phyloP scores from a whole-genome alignment of 2,113 vertebrate genomes.

The Rhegmatorhina hoffmannsi region DNA sequence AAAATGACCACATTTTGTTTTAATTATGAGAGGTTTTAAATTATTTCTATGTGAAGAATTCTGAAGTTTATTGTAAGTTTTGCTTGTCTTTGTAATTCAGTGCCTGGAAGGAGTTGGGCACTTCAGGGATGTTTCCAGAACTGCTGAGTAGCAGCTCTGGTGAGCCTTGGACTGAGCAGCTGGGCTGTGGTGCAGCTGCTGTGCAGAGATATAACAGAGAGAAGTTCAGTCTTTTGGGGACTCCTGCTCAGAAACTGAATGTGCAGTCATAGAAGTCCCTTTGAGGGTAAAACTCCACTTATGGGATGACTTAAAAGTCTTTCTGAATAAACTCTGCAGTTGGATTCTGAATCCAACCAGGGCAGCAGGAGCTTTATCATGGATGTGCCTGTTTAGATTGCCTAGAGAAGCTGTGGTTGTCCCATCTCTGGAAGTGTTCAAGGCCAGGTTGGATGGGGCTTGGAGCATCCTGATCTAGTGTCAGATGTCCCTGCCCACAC shows the following conservation, averaged over 20 bases:
- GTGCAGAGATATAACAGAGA: accelerated
- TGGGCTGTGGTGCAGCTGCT: not conserved
- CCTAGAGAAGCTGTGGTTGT: not conserved
- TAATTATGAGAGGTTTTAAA: not conserved
- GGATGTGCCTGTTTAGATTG: no score
- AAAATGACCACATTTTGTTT: slow-evolving; percentile 27
- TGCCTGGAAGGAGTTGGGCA: not conserved
- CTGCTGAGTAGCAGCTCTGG: not conserved
- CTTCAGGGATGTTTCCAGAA: not conserved
- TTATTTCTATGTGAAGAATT: not conserved
- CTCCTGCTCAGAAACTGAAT: not conserved
- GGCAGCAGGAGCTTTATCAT: not conserved
- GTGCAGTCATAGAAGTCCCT: not conserved
- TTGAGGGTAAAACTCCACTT: not conserved
- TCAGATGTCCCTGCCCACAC: not conserved
- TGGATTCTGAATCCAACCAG: accelerated
- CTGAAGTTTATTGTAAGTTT: not conserved
- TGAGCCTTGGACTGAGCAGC: not conserved
- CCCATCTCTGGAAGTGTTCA: not conserved
- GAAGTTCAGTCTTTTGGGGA: accelerated
- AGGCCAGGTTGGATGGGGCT: not conserved
- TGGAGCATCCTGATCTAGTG: not conserved
- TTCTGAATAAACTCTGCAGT: not conserved
- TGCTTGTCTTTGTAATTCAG: not conserved
- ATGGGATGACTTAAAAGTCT: not conserved